These are phyloP conservation scores for Sinocyclocheilus grahami DNA, from an alignment of 2,113 vertebrate genomes.

Conservation along the genomic window DNA sequence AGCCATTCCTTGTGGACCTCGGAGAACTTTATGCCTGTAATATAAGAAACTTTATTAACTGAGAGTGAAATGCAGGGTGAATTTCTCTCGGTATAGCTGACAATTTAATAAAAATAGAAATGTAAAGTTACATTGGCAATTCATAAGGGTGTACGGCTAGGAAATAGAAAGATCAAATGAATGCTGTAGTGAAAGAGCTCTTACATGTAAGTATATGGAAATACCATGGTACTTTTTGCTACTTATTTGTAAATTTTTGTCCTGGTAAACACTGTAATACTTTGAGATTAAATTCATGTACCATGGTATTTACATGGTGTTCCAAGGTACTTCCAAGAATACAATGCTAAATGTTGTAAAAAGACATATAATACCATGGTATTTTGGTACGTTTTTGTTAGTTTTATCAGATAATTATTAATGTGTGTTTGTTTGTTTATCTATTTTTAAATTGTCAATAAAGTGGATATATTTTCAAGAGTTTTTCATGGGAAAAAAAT, in stretches of 20 bases:
- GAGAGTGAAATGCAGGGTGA: neutral
- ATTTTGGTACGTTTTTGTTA: neutral
- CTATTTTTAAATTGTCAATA: neutral
- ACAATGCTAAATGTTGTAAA: neutral
- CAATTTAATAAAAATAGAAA: neutral
- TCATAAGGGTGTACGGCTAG: neutral
- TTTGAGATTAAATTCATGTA: neutral
- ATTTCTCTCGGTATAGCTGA: neutral
- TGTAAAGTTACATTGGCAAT: neutral
- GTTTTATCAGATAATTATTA: neutral
- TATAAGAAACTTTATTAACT: constrained; percentile 26
- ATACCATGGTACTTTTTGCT: neutral
- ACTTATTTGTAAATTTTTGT: neutral
- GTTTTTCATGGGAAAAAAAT: neutral
- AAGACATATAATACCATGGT: neutral
- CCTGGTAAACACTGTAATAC: neutral
- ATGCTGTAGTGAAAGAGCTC: neutral
- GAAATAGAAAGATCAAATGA: neutral
- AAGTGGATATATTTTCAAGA: neutral
- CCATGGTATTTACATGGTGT: neutral
- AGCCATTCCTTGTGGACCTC: constrained; percentile 13
- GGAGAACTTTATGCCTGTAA: neutral
- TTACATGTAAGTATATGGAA: neutral
- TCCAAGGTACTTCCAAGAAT: neutral
- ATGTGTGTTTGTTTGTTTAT: neutral